Conservation (phyloP, 1,140 invertebrate species). For the Lepidurus apus region DNA sequence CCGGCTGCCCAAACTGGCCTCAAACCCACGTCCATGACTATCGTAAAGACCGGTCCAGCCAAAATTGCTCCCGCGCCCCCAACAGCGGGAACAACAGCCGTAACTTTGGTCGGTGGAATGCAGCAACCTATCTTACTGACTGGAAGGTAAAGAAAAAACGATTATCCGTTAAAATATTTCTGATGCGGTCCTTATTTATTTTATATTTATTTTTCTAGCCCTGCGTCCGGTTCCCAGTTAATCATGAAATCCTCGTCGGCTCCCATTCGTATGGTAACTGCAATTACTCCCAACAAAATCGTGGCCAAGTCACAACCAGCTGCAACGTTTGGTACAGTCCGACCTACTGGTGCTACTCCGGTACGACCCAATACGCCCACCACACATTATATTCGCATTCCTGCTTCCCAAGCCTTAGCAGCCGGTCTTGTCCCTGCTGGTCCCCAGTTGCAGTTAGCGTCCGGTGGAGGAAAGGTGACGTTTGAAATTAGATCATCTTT, state of each 20-base stretch:
- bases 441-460: conserved; percentile 8
- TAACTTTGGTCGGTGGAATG: background rate
- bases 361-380: conserved; percentile 23
- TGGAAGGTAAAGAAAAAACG: background rate
- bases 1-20: conserved; percentile 14
- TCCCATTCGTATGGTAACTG: conserved; percentile 30
- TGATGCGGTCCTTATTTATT: background rate
- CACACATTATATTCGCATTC: conserved; percentile 26
- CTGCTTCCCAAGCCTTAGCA: conserved; percentile 32
- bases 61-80: conserved; percentile 63
- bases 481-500: background rate
- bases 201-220: background rate
- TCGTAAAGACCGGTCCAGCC: conserved; percentile 54
- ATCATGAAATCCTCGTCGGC: conserved; percentile 29
- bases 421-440: conserved; percentile 30
- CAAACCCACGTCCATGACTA: conserved; percentile 35
- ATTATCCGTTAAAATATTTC: background rate
- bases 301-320: conserved; percentile 15
- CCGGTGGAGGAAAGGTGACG: conserved; percentile 11
- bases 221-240: background rate
- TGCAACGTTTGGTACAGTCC: background rate
- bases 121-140: conserved; percentile 19
- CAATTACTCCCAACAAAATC: conserved; percentile 22
- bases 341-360: conserved; percentile 16
- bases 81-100: conserved; percentile 32